These are phyloP conservation scores for Papilio aristodemus DNA, from an alignment of 1,140 invertebrate species.

Conservation along the genomic window DNA sequence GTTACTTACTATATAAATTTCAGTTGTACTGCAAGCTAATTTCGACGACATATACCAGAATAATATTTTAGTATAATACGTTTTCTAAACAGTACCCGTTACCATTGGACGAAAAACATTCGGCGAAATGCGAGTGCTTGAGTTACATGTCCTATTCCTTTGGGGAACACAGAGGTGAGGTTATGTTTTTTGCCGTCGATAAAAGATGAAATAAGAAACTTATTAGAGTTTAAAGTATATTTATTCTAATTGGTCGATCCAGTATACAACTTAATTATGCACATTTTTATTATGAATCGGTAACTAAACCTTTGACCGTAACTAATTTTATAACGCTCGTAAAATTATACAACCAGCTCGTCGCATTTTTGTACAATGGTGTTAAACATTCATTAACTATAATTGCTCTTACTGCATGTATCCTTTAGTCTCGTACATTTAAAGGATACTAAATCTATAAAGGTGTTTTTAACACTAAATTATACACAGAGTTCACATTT, in stretches of 20 bases:
- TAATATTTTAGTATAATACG: too few relatives aligned
- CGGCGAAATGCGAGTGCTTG: too few relatives aligned
- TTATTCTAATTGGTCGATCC: neutral
- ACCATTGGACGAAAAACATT: too few relatives aligned
- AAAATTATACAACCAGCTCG: neutral
- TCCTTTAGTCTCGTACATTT: neutral
- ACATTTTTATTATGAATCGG: constrained; percentile 10
- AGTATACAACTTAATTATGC: neutral
- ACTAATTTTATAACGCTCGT: constrained; percentile 13
- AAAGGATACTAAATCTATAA: too few relatives aligned
- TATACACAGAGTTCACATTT: too few relatives aligned
- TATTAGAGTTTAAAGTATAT: neutral
- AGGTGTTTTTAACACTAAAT: too few relatives aligned
- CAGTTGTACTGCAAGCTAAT: too few relatives aligned
- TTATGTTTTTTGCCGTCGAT: neutral
- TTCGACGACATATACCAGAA: too few relatives aligned
- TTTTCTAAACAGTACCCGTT: too few relatives aligned
- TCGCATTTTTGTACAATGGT: constrained; percentile 3
- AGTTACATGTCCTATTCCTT: too few relatives aligned
- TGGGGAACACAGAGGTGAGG: too few relatives aligned
- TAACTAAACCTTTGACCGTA: neutral
- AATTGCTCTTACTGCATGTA: neutral
- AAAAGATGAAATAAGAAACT: neutral
- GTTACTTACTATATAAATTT: too few relatives aligned
- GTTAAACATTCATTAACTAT: constrained; percentile 13